phyloP scores from a whole-genome alignment of 2,888 invertebrate genomes.

The Phragmatobia fuliginosa region DNA sequence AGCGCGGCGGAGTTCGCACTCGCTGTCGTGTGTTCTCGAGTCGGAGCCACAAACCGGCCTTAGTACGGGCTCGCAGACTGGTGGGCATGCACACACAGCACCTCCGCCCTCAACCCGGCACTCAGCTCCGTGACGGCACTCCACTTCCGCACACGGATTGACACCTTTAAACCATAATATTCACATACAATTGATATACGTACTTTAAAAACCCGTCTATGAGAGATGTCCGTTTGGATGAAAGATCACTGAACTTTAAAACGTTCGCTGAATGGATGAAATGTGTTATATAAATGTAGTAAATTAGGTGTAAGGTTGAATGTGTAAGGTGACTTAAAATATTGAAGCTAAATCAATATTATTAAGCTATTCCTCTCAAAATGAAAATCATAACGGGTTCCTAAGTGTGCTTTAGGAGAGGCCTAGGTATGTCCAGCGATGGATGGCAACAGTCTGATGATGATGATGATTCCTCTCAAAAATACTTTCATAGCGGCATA shows the following conservation, averaged over 20 bases:
- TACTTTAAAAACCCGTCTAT: background rate
- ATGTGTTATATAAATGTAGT: too few relatives aligned
- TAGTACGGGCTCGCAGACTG: slow-evolving; percentile 92
- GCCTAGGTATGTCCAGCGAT: too few relatives aligned
- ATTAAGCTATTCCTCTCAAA: too few relatives aligned
- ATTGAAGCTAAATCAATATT: too few relatives aligned
- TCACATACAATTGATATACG: background rate
- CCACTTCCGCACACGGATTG: slow-evolving; percentile 93
- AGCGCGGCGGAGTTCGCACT: slow-evolving; percentile 92
- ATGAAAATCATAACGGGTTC: too few relatives aligned
- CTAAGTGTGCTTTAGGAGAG: too few relatives aligned
- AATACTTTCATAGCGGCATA: too few relatives aligned
- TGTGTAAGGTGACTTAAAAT: too few relatives aligned
- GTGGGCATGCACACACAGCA: slow-evolving; percentile 94
- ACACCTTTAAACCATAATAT: slow-evolving; percentile 85
- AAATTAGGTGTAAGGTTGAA: background rate
- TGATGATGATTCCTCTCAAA: too few relatives aligned
- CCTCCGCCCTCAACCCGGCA: slow-evolving; percentile 93
- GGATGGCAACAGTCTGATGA: too few relatives aligned
- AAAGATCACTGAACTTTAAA: background rate
- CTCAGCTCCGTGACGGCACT: slow-evolving; percentile 92
- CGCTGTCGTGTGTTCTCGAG: slow-evolving; percentile 93
- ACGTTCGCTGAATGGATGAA: background rate
- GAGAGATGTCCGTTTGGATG: background rate
- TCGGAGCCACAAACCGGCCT: slow-evolving; percentile 95